A percentile compares a stretch with the other conserved stretches of the same genome.
Conservation (phyloP, 2,797 vertebrate species). For the Eremophila alpestris region DNA sequence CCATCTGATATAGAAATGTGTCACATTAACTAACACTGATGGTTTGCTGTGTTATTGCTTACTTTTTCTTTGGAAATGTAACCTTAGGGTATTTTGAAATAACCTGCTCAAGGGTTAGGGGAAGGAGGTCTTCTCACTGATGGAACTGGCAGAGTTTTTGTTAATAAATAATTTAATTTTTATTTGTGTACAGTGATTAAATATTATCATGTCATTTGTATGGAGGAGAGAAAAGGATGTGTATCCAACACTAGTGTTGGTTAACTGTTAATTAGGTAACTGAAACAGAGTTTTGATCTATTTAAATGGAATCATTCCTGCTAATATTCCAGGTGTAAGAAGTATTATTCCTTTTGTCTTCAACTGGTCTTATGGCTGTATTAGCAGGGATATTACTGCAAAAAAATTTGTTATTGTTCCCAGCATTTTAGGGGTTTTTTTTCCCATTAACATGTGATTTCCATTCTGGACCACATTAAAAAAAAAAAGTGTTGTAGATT, state of each 20-base stretch:
- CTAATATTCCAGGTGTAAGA: not conserved
- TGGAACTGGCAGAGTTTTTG: not conserved
- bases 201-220: not conserved
- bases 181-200: not conserved
- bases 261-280: not conserved
- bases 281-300: not conserved
- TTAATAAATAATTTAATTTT: not conserved
- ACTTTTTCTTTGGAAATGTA: not conserved
- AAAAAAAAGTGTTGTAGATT: not conserved
- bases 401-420: not conserved
- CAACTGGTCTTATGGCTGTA: not conserved
- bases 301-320: not conserved
- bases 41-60: not conserved
- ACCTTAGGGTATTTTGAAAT: not conserved
- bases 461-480: accelerated
- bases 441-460: not conserved
- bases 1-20: not conserved
- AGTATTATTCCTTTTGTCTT: not conserved
- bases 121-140: not conserved
- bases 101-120: not conserved
- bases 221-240: not conserved
- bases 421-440: not conserved
- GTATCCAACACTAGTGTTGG: not conserved
- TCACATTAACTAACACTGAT: not conserved
- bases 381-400: not conserved